A percentile compares a stretch with the other conserved stretches of the same genome.
phyloP scores from a whole-genome alignment of 2,113 vertebrate species.

The Glaucidium brasilianum region DNA sequence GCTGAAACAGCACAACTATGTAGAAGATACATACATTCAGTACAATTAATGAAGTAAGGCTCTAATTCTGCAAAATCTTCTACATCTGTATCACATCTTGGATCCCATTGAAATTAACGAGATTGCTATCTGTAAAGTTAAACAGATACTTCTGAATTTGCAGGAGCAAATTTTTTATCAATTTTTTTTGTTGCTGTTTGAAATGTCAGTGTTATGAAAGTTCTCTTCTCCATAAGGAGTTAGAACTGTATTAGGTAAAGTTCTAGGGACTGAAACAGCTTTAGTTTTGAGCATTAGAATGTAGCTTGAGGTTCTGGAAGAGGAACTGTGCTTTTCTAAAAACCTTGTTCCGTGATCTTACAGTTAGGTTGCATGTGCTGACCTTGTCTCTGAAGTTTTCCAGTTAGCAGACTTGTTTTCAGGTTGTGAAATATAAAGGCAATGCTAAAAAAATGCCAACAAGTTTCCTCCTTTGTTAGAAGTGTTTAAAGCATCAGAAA shows the following conservation, averaged over 20 bases:
- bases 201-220: not conserved
- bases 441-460: not conserved
- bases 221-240: not conserved
- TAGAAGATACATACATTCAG: not conserved
- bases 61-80: not conserved
- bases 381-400: not conserved
- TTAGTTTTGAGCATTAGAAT: not conserved
- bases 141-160: not conserved
- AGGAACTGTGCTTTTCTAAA: not conserved
- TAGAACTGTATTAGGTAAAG: not conserved
- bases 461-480: not conserved
- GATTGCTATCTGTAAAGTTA: not conserved
- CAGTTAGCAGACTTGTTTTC: not conserved
- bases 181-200: not conserved
- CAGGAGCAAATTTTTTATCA: not conserved
- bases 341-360: not conserved
- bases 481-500: conserved; percentile 47
- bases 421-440: not conserved
- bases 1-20: not conserved
- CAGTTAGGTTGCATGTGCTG: not conserved
- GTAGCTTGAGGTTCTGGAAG: not conserved
- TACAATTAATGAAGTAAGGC: not conserved
- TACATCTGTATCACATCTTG: not conserved
- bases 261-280: not conserved
- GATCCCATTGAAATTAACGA: not conserved